A percentile compares a stretch with the other conserved stretches of the same genome.
phyloP scores from a whole-genome alignment of 2,797 vertebrate genomes.

The Cyclura pinguis region DNA sequence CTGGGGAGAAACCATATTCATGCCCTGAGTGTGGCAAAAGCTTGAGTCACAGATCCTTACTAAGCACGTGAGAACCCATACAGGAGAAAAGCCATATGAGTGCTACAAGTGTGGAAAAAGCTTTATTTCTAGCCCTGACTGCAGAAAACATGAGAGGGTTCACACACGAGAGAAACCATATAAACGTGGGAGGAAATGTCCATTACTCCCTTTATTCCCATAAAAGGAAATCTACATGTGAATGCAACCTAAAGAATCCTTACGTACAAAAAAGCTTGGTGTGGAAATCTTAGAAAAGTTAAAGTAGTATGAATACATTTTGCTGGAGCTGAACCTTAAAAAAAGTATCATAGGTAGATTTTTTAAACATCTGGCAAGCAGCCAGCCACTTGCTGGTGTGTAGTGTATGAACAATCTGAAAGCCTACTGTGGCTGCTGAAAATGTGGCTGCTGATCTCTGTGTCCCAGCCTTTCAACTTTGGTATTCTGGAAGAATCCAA shows the following conservation, averaged over 20 bases:
- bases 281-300: neutral
- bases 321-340: neutral
- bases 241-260: neutral
- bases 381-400: neutral
- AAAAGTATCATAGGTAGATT: neutral
- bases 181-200: slow-evolving; percentile 47
- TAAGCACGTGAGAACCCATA: slow-evolving; percentile 49
- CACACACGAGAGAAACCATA: slow-evolving; percentile 13
- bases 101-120: neutral
- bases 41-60: slow-evolving; percentile 18
- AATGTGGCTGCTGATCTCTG: neutral
- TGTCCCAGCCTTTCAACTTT: neutral
- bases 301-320: neutral
- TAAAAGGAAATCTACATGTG: neutral
- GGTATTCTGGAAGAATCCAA: too few species aligned
- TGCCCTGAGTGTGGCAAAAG: neutral
- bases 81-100: slow-evolving; percentile 28
- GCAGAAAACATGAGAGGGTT: slow-evolving; percentile 52
- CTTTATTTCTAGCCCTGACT: slow-evolving; percentile 47
- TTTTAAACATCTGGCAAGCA: neutral
- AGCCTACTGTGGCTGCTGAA: neutral
- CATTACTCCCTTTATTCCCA: neutral
- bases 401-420: neutral
- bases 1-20: neutral
- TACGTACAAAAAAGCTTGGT: neutral